Conservation (phyloP, 1,140 invertebrate species). For the Hycleus cichorii region DNA sequence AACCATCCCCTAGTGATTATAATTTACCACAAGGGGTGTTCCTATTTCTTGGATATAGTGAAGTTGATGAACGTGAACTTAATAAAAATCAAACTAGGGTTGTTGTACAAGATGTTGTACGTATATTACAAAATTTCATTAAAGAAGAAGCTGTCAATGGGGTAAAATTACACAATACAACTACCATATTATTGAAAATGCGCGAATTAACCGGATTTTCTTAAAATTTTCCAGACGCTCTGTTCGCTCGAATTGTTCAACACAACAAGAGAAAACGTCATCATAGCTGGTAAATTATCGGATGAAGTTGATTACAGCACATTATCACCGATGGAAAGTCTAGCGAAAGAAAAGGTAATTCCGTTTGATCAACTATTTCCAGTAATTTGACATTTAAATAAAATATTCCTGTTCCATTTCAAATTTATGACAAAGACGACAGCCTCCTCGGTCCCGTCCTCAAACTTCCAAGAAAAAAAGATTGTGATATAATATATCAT, state of each 20-base stretch:
- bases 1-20: conserved; percentile 72
- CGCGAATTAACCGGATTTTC: conserved; percentile 1
- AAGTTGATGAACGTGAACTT: conserved; percentile 69
- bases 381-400: not conserved
- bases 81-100: conserved; percentile 70
- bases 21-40: conserved; percentile 73
- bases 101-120: conserved; percentile 70
- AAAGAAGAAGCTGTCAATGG: conserved; percentile 61
- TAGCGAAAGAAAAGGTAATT: conserved; percentile 63
- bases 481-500: no score
- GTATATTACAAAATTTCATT: conserved; percentile 69
- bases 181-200: not conserved
- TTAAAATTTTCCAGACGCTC: conserved; percentile 54
- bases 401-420: not conserved
- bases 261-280: conserved; percentile 77
- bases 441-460: not conserved
- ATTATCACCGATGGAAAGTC: conserved; percentile 46
- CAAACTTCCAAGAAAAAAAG: not conserved
- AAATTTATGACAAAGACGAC: not conserved
- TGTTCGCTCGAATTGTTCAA: conserved; percentile 78
- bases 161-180: conserved; percentile 41
- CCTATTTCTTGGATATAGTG: conserved; percentile 79
- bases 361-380: not conserved
- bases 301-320: conserved; percentile 54
- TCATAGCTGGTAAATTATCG: conserved; percentile 70